Conservation (phyloP, 92 coral and sea anemone species). For the Chrysogorgia sp. region DNA sequence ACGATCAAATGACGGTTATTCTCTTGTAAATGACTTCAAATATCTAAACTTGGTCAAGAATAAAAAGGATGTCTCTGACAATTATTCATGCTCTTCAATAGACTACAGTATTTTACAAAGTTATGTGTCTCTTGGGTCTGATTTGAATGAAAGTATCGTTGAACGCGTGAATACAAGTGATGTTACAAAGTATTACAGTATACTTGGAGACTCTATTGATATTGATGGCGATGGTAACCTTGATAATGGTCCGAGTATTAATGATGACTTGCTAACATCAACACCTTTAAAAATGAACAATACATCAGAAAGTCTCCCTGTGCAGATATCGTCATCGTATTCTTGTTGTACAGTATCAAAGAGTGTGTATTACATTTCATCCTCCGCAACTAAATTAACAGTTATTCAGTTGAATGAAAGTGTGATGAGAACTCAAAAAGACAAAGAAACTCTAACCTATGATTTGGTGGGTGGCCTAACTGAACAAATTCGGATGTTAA, state of each 20-base stretch:
- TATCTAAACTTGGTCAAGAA: neutral
- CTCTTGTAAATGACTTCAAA: slow-evolving; percentile 23
- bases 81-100: neutral
- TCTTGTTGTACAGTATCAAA: neutral
- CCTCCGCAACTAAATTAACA: slow-evolving; percentile 70
- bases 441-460: slow-evolving; percentile 62
- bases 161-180: neutral
- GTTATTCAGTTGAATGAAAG: slow-evolving; percentile 54
- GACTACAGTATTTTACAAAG: neutral
- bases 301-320: neutral
- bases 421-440: neutral
- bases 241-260: neutral
- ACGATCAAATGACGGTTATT: neutral
- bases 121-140: neutral
- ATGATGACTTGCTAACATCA: slow-evolving; percentile 3
- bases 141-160: neutral
- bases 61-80: neutral
- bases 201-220: slow-evolving; percentile 15
- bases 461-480: slow-evolving; percentile 82
- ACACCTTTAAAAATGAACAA: slow-evolving; percentile 24
- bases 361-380: slow-evolving; percentile 60
- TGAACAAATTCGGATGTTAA: slow-evolving; percentile 73
- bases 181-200: slow-evolving; percentile 24
- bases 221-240: neutral
- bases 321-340: neutral